Evolutionary conservation across 2,888 invertebrate species (phyloP).

Genomic region (Melinopterus prodromus): DNA sequence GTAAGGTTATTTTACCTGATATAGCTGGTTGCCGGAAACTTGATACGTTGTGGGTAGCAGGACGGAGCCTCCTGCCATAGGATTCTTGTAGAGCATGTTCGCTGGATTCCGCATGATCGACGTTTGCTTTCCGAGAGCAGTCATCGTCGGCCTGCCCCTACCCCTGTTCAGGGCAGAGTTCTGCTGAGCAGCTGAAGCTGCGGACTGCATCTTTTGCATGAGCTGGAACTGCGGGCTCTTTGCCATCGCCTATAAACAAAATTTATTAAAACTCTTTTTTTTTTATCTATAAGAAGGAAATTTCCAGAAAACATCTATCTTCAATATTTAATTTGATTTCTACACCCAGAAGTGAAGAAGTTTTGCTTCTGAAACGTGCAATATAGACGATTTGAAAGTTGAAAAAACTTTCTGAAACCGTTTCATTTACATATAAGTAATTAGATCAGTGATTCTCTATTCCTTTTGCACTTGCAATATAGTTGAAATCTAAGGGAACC

Average conservation of each 20-base stretch:
- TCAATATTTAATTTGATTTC: no score
- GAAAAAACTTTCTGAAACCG: no score
- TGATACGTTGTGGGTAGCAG: constrained; percentile 69
- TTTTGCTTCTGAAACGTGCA: no score
- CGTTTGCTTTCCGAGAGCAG: constrained; percentile 45
- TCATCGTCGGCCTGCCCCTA: constrained; percentile 56
- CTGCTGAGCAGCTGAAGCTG: constrained; percentile 40
- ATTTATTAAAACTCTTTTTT: no score
- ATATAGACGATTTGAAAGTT: no score
- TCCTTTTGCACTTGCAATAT: no score
- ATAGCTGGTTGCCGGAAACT: constrained; percentile 68
- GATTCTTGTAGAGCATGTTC: constrained; percentile 76
- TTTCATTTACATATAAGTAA: no score
- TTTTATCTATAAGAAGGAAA: no score
- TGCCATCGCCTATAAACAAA: constrained; percentile 58
- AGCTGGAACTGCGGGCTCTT: constrained; percentile 57
- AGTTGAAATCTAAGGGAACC: no score
- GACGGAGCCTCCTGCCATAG: constrained; percentile 65
- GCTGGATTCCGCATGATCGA: constrained; percentile 52
- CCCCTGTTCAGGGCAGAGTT: constrained; percentile 50
- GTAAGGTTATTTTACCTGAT: constrained; percentile 64
- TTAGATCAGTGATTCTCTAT: no score
- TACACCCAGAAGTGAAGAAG: no score
- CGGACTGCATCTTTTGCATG: constrained; percentile 54
- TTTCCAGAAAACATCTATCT: no score